A percentile compares a stretch with the other conserved stretches of the same genome.
Conservation (phyloP, 2,888 invertebrate genomes). For the Agelastica alni region DNA sequence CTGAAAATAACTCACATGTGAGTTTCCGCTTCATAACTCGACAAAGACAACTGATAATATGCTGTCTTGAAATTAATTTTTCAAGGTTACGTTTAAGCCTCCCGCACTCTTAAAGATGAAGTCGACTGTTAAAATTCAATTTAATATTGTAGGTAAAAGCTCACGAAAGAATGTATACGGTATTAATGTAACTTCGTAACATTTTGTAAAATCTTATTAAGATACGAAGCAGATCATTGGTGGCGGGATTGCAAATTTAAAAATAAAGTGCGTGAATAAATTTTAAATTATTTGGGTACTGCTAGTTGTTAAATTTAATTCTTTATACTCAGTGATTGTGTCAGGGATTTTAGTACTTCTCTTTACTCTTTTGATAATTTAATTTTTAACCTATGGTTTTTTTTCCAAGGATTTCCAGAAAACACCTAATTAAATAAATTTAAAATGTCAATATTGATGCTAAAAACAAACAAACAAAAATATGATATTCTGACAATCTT, state of each 20-base stretch:
- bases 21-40: conserved; percentile 23
- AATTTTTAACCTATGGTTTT: too few relatives aligned
- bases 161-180: conserved; percentile 25
- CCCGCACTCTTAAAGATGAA: conserved; percentile 18
- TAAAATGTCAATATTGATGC: too few relatives aligned
- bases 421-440: too few relatives aligned
- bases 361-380: too few relatives aligned
- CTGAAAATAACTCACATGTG: conserved; percentile 9
- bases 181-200: conserved; percentile 31
- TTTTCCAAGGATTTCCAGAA: too few relatives aligned
- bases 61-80: conserved; percentile 25
- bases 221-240: conserved; percentile 1
- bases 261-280: too few relatives aligned
- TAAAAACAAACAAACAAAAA: too few relatives aligned
- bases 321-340: too few relatives aligned
- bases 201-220: conserved; percentile 32
- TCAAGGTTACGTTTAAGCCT: conserved; percentile 19
- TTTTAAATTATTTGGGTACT: too few relatives aligned
- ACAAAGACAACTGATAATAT: conserved; percentile 23
- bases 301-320: too few relatives aligned
- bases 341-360: too few relatives aligned
- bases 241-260: not conserved
- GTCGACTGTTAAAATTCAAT: conserved; percentile 33
- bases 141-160: conserved; percentile 32
- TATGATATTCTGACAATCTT: too few relatives aligned